Evolutionary conservation across 2,888 invertebrate species (phyloP).

Genomic region (Mythimna vitellina): DNA sequence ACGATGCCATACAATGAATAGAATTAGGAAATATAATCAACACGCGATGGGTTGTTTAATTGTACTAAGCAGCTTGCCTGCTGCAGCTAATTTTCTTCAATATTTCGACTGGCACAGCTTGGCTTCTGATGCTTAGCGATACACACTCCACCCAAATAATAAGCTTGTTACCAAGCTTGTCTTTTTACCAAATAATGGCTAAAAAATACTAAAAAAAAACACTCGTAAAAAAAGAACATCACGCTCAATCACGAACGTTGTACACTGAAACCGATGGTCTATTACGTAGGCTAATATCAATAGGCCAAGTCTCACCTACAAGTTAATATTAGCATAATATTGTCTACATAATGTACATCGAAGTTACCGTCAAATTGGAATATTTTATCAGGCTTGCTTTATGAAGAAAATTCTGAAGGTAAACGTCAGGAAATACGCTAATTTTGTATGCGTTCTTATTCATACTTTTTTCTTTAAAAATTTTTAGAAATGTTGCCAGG

Average conservation of each 20-base stretch:
- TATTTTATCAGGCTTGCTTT: conserved; percentile 33
- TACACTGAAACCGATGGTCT: conserved; percentile 4
- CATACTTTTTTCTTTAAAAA: no score
- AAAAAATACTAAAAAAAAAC: no score
- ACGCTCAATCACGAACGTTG: background rate
- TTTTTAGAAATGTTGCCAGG: no score
- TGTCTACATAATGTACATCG: conserved; percentile 75
- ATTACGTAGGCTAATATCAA: conserved; percentile 37
- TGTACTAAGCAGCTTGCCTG: no score
- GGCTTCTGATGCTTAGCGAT: background rate
- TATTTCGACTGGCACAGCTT: background rate
- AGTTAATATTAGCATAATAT: conserved; percentile 76
- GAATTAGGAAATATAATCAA: no score
- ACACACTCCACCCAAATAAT: background rate
- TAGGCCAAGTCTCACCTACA: conserved; percentile 55
- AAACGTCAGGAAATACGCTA: background rate
- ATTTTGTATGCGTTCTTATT: no score
- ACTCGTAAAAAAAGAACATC: background rate
- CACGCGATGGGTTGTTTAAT: no score
- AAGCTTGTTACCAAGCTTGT: background rate
- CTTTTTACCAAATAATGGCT: no score
- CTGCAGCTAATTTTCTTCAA: background rate
- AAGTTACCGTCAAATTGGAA: conserved; percentile 48
- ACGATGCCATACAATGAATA: no score
- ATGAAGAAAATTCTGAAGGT: conserved; percentile 22